Percentiles rank a stretch among this genome's conserved stretches.
These are phyloP conservation scores for Athalia circularis DNA, from an alignment of 2,888 invertebrate genomes.

Conservation along the genomic window DNA sequence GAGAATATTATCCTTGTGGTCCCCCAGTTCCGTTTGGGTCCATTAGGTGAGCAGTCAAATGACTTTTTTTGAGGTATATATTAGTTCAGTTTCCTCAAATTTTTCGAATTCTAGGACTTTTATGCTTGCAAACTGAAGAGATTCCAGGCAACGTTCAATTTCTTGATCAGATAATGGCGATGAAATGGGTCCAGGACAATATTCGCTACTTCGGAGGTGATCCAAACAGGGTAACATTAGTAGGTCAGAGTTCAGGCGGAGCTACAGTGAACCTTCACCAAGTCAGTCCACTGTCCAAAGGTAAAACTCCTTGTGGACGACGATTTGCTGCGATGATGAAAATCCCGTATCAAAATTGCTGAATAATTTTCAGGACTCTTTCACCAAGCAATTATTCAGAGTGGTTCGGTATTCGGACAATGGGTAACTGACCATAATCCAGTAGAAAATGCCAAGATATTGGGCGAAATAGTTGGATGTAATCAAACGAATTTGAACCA, in stretches of 20 bases:
- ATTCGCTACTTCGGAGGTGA: slow-evolving; percentile 71
- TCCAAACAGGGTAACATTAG: slow-evolving; percentile 67
- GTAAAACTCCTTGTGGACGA: slow-evolving; percentile 8
- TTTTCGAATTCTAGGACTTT: slow-evolving; percentile 62
- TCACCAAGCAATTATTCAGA: slow-evolving; percentile 69
- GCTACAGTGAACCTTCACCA: slow-evolving; percentile 68
- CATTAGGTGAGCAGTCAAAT: slow-evolving; percentile 69
- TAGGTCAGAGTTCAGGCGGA: slow-evolving; percentile 72
- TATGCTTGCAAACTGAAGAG: slow-evolving; percentile 69
- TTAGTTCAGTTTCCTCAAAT: too few relatives aligned
- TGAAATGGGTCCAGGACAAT: slow-evolving; percentile 71
- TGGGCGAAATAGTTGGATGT: slow-evolving; percentile 59
- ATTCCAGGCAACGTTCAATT: slow-evolving; percentile 73
- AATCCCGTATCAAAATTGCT: background rate
- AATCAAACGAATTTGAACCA: slow-evolving; percentile 50
- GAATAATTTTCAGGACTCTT: slow-evolving; percentile 67
- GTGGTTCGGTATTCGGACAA: slow-evolving; percentile 70
- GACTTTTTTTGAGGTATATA: background rate
- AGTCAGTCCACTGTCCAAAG: slow-evolving; percentile 58
- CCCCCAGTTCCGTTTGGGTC: slow-evolving; percentile 75
- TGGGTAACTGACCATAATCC: slow-evolving; percentile 70
- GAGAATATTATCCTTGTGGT: slow-evolving; percentile 75
- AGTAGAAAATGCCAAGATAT: slow-evolving; percentile 54
- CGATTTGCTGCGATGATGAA: too few relatives aligned
- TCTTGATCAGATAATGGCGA: slow-evolving; percentile 70